Conservation (phyloP, 2,888 invertebrate genomes). For the Tetrapedia diversipes region DNA sequence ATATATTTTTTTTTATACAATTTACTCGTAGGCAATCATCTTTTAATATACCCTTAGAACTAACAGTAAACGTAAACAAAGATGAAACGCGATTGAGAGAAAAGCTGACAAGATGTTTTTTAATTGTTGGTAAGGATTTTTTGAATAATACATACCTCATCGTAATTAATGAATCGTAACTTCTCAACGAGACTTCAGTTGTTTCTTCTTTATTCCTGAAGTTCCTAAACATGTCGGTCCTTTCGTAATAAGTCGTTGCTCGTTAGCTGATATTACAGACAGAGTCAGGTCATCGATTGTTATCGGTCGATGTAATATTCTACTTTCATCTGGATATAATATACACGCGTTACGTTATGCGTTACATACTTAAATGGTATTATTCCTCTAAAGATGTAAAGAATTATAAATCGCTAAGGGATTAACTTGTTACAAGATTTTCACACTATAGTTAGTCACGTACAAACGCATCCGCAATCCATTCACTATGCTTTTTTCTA, state of each 20-base stretch:
- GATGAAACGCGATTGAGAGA: background rate
- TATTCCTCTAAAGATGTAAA: slow-evolving; percentile 44
- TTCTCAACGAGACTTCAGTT: slow-evolving; percentile 38
- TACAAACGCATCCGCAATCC: slow-evolving; percentile 20
- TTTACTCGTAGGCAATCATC: slow-evolving; percentile 41
- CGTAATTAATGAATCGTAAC: slow-evolving; percentile 40
- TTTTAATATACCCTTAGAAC: slow-evolving; percentile 44
- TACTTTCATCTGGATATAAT: slow-evolving; percentile 22
- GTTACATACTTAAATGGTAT: slow-evolving; percentile 38
- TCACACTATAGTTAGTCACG: slow-evolving; percentile 44
- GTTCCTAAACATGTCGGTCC: slow-evolving; percentile 55
- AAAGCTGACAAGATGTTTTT: slow-evolving; percentile 25
- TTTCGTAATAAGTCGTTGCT: slow-evolving; percentile 53
- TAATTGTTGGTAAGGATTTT: slow-evolving; percentile 51
- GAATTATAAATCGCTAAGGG: slow-evolving; percentile 40
- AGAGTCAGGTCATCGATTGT: slow-evolving; percentile 7
- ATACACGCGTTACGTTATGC: slow-evolving; percentile 32
- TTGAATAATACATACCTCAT: slow-evolving; percentile 66
- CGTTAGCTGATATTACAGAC: slow-evolving; percentile 43
- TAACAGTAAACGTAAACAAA: slow-evolving; percentile 10
- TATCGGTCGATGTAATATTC: slow-evolving; percentile 4
- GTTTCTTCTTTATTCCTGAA: slow-evolving; percentile 53
- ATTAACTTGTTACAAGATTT: slow-evolving; percentile 32
- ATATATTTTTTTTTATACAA: too few relatives aligned
- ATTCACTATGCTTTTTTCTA: slow-evolving; percentile 20